A percentile compares a stretch with the other conserved stretches of the same genome.
These are phyloP conservation scores for Pandion haliaetus DNA, from an alignment of 2,113 vertebrate species.

Conservation along the genomic window DNA sequence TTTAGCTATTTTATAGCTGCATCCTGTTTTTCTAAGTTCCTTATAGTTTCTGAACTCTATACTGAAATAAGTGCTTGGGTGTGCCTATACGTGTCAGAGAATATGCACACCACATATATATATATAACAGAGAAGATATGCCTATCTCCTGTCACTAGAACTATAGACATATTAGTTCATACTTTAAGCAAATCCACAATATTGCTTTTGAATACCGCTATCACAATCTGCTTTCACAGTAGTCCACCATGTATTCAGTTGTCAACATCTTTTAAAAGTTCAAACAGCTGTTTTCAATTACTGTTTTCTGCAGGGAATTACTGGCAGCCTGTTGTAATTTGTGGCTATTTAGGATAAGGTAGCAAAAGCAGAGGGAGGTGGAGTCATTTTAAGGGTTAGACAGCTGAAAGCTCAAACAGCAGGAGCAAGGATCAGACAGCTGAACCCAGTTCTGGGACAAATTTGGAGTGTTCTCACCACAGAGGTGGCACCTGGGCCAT, in stretches of 20 bases:
- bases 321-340: not conserved
- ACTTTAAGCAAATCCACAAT: not conserved
- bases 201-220: not conserved
- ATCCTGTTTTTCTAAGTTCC: not conserved
- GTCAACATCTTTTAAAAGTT: not conserved
- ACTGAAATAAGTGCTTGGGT: not conserved
- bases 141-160: not conserved
- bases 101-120: accelerated
- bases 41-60: not conserved
- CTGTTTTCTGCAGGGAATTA: not conserved
- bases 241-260: not conserved
- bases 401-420: not conserved
- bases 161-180: not conserved
- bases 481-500: not conserved
- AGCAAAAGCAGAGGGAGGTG: not conserved
- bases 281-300: not conserved
- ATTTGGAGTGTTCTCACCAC: not conserved
- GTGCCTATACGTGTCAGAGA: not conserved
- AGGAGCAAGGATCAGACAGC: not conserved
- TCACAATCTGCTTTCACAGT: not conserved
- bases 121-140: not conserved
- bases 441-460: not conserved
- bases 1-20: not conserved
- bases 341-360: not conserved
- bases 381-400: not conserved